phyloP scores from a whole-genome alignment of 2,113 vertebrate genomes.

The Burhinus oedicnemus region DNA sequence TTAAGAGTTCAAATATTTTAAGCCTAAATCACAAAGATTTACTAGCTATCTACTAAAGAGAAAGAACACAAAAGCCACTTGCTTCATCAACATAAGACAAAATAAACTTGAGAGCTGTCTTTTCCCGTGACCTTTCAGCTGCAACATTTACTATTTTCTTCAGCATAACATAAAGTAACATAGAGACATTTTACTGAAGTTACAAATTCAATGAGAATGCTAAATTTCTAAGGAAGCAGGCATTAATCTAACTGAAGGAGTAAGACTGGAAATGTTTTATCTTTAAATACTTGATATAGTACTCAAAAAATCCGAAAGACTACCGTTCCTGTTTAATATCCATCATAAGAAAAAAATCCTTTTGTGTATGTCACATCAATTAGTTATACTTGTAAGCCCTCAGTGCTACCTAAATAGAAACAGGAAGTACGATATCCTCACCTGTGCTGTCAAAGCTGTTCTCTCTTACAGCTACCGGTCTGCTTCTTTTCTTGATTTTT shows the following conservation, averaged over 20 bases:
- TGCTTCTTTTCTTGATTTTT: conserved; percentile 70
- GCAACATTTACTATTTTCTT: neutral
- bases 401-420: neutral
- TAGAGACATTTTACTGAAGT: neutral
- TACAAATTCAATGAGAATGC: neutral
- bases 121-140: neutral
- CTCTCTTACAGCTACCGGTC: conserved; percentile 36
- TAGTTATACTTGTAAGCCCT: neutral
- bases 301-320: neutral
- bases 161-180: neutral
- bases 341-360: neutral
- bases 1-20: neutral
- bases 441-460: conserved; percentile 76
- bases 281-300: neutral
- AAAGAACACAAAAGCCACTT: neutral
- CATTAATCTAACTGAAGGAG: neutral
- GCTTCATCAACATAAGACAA: neutral
- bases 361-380: neutral
- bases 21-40: neutral
- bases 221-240: neutral
- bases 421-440: conserved; percentile 15
- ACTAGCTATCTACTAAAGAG: neutral
- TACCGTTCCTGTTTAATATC: neutral
- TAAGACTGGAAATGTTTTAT: neutral
- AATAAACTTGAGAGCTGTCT: neutral